Conservation (phyloP, 1,140 invertebrate genomes). For the Prorops nasuta region DNA sequence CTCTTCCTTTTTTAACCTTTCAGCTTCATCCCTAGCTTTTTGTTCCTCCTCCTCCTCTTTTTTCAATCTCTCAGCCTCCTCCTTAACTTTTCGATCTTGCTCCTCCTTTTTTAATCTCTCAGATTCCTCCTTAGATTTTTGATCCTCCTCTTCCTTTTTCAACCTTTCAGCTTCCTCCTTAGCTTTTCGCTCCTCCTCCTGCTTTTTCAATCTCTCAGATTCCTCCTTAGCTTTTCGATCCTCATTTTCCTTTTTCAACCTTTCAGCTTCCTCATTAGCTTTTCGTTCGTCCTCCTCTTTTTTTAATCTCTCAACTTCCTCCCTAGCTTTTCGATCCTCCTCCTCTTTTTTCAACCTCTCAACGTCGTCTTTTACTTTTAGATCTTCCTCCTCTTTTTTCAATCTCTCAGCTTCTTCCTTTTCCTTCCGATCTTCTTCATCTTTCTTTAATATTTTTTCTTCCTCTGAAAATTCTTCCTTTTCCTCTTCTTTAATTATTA, state of each 20-base stretch:
- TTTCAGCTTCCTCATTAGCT: conserved; percentile 17
- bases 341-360: conserved; percentile 8
- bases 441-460: conserved; percentile 9
- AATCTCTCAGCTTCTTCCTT: conserved; percentile 2
- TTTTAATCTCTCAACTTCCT: conserved; percentile 11
- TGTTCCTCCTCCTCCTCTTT: conserved; percentile 13
- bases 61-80: conserved; percentile 15
- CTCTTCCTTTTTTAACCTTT: conserved; percentile 11
- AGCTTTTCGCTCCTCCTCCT: conserved; percentile 21
- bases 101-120: conserved; percentile 15
- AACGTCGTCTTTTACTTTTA: conserved; percentile 7
- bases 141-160: conserved; percentile 17
- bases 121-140: conserved; percentile 13
- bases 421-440: conserved; percentile 14
- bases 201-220: conserved; percentile 13
- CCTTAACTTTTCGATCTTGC: conserved; percentile 11
- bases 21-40: conserved; percentile 7
- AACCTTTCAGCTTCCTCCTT: conserved; percentile 10
- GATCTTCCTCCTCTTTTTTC: conserved; percentile 4
- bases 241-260: conserved; percentile 12
- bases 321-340: conserved; percentile 4
- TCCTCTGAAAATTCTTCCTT: conserved; percentile 17
- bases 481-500: conserved; percentile 5
- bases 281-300: conserved; percentile 22
- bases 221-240: conserved; percentile 16